These are phyloP conservation scores for Lymantria dispar DNA, from an alignment of 2,888 invertebrate species.

Conservation along the genomic window DNA sequence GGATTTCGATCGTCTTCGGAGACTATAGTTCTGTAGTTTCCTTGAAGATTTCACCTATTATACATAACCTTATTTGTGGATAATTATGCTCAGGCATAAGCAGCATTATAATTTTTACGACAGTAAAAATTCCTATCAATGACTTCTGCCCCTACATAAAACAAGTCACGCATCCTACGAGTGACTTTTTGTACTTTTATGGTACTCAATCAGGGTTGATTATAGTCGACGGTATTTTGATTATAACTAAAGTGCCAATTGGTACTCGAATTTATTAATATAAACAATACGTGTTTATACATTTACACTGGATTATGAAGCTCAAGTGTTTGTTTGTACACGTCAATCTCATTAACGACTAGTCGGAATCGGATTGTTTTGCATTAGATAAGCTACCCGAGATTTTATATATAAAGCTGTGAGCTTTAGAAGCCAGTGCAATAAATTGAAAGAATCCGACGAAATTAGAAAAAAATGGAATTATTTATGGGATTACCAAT, in stretches of 20 bases:
- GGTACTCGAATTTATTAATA: slow-evolving; percentile 38
- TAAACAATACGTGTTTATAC: not conserved
- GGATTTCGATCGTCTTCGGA: slow-evolving; percentile 17
- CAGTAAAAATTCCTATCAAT: slow-evolving; percentile 32
- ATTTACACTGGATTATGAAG: not conserved
- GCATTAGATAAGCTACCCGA: too few relatives aligned
- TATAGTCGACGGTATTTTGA: slow-evolving; percentile 18
- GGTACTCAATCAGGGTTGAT: slow-evolving; percentile 25
- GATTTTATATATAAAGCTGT: too few relatives aligned
- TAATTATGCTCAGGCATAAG: slow-evolving; percentile 13
- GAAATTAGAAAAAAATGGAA: too few relatives aligned
- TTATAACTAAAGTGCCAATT: slow-evolving; percentile 31
- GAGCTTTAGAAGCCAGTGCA: too few relatives aligned
- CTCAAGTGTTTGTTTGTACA: too few relatives aligned
- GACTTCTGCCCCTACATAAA: slow-evolving; percentile 12
- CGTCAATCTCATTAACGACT: too few relatives aligned
- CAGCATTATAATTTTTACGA: slow-evolving; percentile 33
- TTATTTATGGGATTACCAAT: too few relatives aligned
- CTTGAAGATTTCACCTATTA: slow-evolving; percentile 18
- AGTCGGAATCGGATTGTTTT: too few relatives aligned
- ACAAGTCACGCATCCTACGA: slow-evolving; percentile 5
- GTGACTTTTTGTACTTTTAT: slow-evolving; percentile 5
- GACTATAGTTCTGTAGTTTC: slow-evolving; percentile 29
- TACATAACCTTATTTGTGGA: slow-evolving; percentile 29
- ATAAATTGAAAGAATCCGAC: too few relatives aligned